Base-by-base conservation (phyloP, 2,888 invertebrate species). In the Spatulosminthurus flaviceps region DNA sequence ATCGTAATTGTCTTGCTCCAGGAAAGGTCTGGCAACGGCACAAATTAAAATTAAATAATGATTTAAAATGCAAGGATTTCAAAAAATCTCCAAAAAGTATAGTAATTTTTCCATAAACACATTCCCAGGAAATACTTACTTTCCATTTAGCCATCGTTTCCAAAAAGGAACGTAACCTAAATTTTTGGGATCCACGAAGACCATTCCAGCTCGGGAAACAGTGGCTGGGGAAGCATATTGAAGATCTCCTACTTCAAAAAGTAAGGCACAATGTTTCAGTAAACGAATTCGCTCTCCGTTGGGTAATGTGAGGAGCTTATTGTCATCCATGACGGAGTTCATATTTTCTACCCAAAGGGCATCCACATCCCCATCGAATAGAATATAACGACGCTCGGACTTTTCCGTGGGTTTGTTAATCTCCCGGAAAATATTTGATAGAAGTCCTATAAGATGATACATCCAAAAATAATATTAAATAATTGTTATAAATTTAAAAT, bases 251-350 rank as follows among this genome's bases (percentile, higher is more conserved):
- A 96, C 93, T 90, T 97, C 96, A 88, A 96, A 96, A 70, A 97
- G 89, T 80, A 97, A 88, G 34, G 93, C 92, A 87, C 94, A 94
- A 88, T 95, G 92, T 80, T 92, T 91, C 86, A 93, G 93, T 79
- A 96, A 89, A 81, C 94, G 90, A 82, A 96, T 95, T 81, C 95
- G 90, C 88, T 97, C 94, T 78, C 96, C 96, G 87, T 96, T 97
- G 4, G 96, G 95, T 80, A 97, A 89, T 0, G 96, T 97, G 78
- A 97, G 89, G 64, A 96, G 89, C 86, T 93, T 94, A 87, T 96
- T 97, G 88, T 97, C 96, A 87, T 97, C 97, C 96, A 97, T 96
- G 0, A 97, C 96, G 0, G 96, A 95, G 89, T 96, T 97, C 95
- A 97, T 96, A 88, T 96, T 97, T 88, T 97, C 97, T 83, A 97